Evolutionary conservation across 2,888 invertebrate species (phyloP).

Genomic region (Heterodera filipjevi): DNA sequence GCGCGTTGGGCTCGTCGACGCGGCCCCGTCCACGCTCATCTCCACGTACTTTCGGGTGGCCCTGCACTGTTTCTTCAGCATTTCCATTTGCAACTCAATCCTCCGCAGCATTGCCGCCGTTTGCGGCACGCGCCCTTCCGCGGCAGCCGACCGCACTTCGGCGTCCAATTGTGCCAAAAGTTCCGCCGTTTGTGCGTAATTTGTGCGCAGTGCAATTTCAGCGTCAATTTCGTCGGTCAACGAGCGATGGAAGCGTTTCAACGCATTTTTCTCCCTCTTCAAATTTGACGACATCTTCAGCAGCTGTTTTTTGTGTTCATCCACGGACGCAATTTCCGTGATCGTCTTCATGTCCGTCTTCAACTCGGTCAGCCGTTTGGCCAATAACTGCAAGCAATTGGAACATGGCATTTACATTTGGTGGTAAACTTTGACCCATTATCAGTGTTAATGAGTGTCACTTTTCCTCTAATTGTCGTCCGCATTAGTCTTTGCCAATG

Average conservation of each 20-base stretch:
- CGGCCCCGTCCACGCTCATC: slow-evolving; percentile 41
- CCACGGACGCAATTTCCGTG: slow-evolving; percentile 13
- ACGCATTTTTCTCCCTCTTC: slow-evolving; percentile 36
- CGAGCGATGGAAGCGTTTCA: slow-evolving; percentile 37
- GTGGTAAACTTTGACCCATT: too few relatives aligned
- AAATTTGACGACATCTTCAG: slow-evolving; percentile 22
- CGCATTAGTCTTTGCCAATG: too few relatives aligned
- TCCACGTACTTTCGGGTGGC: slow-evolving; percentile 39
- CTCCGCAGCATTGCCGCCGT: slow-evolving; percentile 26
- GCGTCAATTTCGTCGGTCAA: slow-evolving; percentile 43
- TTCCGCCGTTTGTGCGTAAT: slow-evolving; percentile 43
- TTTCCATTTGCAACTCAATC: slow-evolving; percentile 44
- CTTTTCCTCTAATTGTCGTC: background rate
- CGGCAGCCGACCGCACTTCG: slow-evolving; percentile 30
- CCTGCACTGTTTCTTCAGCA: slow-evolving; percentile 44
- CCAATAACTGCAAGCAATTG: slow-evolving; percentile 25
- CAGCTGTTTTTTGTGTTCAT: slow-evolving; percentile 20
- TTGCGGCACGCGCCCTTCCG: slow-evolving; percentile 27
- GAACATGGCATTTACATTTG: too few relatives aligned
- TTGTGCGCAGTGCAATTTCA: slow-evolving; percentile 39
- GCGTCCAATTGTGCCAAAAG: slow-evolving; percentile 37
- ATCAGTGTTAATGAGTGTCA: background rate
- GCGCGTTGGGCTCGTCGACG: slow-evolving; percentile 38
- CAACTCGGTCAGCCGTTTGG: slow-evolving; percentile 21
- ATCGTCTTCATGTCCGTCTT: slow-evolving; percentile 30